These are phyloP conservation scores for Pammene fasciana DNA, from an alignment of 2,888 invertebrate species.

Conservation along the genomic window DNA sequence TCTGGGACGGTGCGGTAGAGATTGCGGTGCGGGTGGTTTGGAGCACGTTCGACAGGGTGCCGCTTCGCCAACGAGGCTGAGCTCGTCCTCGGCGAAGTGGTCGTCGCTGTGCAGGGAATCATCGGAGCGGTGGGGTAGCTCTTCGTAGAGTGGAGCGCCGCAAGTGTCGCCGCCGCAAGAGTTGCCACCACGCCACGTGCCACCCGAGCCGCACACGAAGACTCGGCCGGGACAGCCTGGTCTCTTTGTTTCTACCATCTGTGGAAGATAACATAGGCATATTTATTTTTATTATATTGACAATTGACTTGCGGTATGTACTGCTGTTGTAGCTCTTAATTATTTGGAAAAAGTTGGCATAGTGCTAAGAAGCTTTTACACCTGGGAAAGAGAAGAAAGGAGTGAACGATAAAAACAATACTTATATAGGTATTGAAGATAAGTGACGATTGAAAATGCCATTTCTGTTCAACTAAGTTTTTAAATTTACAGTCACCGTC, in stretches of 20 bases:
- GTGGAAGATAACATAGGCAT: slow-evolving; percentile 58
- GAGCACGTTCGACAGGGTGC: slow-evolving; percentile 78
- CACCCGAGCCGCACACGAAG: slow-evolving; percentile 85
- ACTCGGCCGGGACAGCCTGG: slow-evolving; percentile 84
- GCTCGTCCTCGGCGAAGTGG: slow-evolving; percentile 93
- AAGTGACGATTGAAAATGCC: neutral
- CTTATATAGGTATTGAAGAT: neutral
- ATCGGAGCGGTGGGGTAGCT: slow-evolving; percentile 86
- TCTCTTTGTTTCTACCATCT: slow-evolving; percentile 90
- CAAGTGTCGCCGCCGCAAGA: slow-evolving; percentile 72
- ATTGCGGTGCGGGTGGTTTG: slow-evolving; percentile 78
- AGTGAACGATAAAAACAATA: too few relatives aligned
- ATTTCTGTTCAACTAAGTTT: neutral
- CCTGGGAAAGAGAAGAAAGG: too few relatives aligned
- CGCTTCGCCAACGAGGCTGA: slow-evolving; percentile 82
- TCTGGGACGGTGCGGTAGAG: slow-evolving; percentile 82
- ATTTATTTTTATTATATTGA: neutral
- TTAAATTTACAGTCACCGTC: too few relatives aligned
- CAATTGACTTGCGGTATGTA: neutral
- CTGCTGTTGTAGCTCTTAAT: neutral
- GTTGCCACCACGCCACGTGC: slow-evolving; percentile 83
- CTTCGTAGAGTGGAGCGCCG: slow-evolving; percentile 92
- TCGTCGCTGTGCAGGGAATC: slow-evolving; percentile 88
- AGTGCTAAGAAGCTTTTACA: neutral
- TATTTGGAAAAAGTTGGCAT: neutral